phyloP scores from a whole-genome alignment of 2,113 vertebrate genomes.

The Planiliza haematocheilus region DNA sequence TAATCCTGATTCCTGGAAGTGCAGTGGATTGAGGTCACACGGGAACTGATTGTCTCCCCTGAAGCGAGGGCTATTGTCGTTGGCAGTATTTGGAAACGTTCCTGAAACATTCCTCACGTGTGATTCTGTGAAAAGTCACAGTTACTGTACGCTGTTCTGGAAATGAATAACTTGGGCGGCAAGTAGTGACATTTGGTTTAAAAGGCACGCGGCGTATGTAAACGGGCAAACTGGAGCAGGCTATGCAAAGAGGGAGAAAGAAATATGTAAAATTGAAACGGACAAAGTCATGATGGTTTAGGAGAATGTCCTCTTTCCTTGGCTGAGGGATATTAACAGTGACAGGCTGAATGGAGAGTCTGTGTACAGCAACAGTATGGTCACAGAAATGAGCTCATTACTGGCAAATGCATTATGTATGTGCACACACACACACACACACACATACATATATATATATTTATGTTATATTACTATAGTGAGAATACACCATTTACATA shows the following conservation, averaged over 20 bases:
- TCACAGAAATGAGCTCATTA: conserved; percentile 73
- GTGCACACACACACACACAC: conserved; percentile 23
- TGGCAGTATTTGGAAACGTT: conserved; percentile 32
- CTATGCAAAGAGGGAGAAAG: conserved; percentile 49
- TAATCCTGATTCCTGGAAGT: conserved; percentile 63
- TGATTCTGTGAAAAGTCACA: conserved; percentile 45
- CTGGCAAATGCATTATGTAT: conserved; percentile 61
- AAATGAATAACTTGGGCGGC: conserved; percentile 33
- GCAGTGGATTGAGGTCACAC: conserved; percentile 56
- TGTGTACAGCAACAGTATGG: conserved; percentile 61
- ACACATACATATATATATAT: conserved; percentile 38
- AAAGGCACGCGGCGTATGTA: conserved; percentile 58
- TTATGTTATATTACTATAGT: conserved; percentile 44
- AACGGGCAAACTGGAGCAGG: conserved; percentile 46
- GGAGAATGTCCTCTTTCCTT: conserved; percentile 51
- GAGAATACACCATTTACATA: conserved; percentile 53
- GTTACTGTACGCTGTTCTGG: conserved; percentile 24
- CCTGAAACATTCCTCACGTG: conserved; percentile 52
- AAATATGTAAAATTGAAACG: conserved; percentile 70
- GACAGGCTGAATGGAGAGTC: conserved; percentile 68
- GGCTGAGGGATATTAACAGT: conserved; percentile 62
- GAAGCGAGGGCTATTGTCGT: conserved; percentile 35
- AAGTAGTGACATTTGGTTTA: conserved; percentile 43
- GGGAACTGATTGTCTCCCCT: conserved; percentile 60
- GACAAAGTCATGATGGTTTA: conserved; percentile 69